Evolutionary conservation across 1,140 invertebrate genomes (phyloP).

Genomic region (Drosophila truncata): DNA sequence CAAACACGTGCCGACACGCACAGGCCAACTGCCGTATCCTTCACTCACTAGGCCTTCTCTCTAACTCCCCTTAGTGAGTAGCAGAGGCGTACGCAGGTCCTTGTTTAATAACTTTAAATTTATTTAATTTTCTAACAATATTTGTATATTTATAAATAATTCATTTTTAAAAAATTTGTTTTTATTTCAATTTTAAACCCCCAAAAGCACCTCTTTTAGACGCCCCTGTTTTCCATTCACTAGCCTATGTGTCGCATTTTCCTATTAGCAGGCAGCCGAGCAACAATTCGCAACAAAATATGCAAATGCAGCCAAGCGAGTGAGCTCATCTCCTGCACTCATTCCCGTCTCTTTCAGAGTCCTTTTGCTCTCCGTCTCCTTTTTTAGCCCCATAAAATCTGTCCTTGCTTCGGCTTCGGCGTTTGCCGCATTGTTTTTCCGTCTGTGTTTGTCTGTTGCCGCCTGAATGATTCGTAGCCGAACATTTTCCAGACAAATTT

Average conservation of each 20-base stretch:
- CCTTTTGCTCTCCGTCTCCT: constrained; percentile 8
- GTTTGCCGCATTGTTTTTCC: constrained; percentile 76
- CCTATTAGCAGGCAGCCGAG: constrained; percentile 75
- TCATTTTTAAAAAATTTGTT: too few species aligned
- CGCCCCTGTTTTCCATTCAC: constrained; percentile 3
- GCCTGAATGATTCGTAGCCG: constrained; percentile 72
- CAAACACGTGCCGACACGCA: constrained; percentile 76
- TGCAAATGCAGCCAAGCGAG: constrained; percentile 76
- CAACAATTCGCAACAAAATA: constrained; percentile 80
- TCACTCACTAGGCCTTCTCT: constrained; percentile 1
- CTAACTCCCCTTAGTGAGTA: neutral
- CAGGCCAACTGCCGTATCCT: constrained; percentile 18
- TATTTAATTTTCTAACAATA: too few species aligned
- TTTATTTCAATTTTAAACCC: neutral
- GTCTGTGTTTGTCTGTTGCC: constrained; percentile 70
- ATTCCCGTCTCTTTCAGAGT: neutral
- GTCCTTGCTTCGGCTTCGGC: constrained; percentile 22
- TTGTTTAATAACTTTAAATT: too few species aligned
- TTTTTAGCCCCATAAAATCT: constrained; percentile 16
- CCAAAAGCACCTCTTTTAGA: neutral
- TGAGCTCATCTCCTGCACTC: constrained; percentile 30
- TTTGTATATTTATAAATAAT: too few species aligned
- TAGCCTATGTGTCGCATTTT: constrained; percentile 71
- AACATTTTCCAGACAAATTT: constrained; percentile 71
- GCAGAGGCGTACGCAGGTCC: neutral